Percentiles rank a stretch among this genome's conserved stretches.
Conservation (phyloP, 2,113 vertebrate genomes). For the Limnothrissa miodon region DNA sequence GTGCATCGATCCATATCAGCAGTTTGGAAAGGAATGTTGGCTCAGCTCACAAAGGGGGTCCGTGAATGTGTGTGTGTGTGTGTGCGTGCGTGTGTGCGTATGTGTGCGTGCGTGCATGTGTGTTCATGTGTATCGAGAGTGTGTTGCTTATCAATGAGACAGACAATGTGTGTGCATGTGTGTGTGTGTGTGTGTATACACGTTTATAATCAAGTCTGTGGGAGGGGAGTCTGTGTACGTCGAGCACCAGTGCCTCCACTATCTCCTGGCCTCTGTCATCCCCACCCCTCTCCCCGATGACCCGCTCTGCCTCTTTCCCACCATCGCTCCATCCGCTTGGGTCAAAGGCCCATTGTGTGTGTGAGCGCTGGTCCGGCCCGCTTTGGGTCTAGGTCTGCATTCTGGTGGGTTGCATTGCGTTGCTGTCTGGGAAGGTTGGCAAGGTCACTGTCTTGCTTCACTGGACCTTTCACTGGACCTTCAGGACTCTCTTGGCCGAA, state of each 20-base stretch:
- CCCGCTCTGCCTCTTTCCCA: slow-evolving; percentile 50
- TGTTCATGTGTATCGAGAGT: not conserved
- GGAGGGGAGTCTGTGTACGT: slow-evolving; percentile 36
- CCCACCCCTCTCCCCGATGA: slow-evolving; percentile 49
- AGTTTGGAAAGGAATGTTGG: not conserved
- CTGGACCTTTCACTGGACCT: slow-evolving; percentile 21
- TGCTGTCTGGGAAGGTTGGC: slow-evolving; percentile 38
- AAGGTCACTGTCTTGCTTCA: slow-evolving; percentile 43
- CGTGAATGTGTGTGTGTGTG: not conserved
- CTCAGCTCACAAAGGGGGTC: not conserved
- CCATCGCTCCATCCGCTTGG: slow-evolving; percentile 21
- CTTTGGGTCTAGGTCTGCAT: not conserved
- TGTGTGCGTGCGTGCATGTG: not conserved
- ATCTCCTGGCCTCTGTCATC: slow-evolving; percentile 37
- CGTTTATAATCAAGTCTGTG: not conserved
- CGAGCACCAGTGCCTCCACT: slow-evolving; percentile 55
- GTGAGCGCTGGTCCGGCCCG: slow-evolving; percentile 5
- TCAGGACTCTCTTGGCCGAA: slow-evolving; percentile 11
- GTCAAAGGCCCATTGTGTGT: slow-evolving; percentile 59
- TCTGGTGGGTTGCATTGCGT: slow-evolving; percentile 24
- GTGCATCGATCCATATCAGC: slow-evolving; percentile 6
- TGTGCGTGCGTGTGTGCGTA: not conserved
- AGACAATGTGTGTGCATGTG: not conserved
- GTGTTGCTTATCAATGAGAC: not conserved
- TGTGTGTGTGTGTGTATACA: not conserved